A percentile compares a stretch with the other conserved stretches of the same genome.
Conservation (phyloP, 2,113 vertebrate species). For the Ailurus styani region DNA sequence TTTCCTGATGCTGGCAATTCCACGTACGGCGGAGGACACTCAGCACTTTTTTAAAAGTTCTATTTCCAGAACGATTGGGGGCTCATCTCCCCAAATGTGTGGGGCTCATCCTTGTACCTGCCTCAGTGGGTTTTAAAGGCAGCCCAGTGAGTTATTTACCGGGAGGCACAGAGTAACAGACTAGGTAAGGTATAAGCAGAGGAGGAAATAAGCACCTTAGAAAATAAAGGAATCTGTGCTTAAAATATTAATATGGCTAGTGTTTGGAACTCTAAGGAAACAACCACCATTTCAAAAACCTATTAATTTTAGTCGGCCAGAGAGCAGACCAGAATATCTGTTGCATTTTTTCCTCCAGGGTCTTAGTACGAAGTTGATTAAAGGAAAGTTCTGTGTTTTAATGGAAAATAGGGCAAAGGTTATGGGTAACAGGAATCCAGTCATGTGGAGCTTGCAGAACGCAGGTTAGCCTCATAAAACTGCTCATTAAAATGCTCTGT, state of each 20-base stretch:
- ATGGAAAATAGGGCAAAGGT: slow-evolving; percentile 71
- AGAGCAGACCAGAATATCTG: background rate
- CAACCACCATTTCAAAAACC: background rate
- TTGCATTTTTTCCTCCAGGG: background rate
- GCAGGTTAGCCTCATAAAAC: slow-evolving; percentile 61
- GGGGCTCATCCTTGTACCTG: background rate
- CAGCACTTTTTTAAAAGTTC: background rate
- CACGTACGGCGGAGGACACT: background rate
- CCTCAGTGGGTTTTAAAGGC: background rate
- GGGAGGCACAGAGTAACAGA: background rate
- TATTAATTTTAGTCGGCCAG: background rate
- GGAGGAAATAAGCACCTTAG: background rate
- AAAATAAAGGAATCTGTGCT: background rate
- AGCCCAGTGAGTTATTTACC: background rate
- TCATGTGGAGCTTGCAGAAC: slow-evolving; percentile 33
- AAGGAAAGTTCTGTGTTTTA: slow-evolving; percentile 56
- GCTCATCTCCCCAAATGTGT: too few species aligned
- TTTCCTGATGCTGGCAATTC: background rate
- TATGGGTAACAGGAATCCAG: slow-evolving; percentile 17
- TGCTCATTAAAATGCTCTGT: slow-evolving; percentile 39
- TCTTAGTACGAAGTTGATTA: background rate
- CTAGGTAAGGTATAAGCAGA: background rate
- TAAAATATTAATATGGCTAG: background rate
- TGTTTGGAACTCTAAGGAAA: background rate
- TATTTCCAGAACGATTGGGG: slow-evolving; percentile 5